phyloP scores from a whole-genome alignment of 2,797 vertebrate genomes.

The Heteromormyrus szaboi region DNA sequence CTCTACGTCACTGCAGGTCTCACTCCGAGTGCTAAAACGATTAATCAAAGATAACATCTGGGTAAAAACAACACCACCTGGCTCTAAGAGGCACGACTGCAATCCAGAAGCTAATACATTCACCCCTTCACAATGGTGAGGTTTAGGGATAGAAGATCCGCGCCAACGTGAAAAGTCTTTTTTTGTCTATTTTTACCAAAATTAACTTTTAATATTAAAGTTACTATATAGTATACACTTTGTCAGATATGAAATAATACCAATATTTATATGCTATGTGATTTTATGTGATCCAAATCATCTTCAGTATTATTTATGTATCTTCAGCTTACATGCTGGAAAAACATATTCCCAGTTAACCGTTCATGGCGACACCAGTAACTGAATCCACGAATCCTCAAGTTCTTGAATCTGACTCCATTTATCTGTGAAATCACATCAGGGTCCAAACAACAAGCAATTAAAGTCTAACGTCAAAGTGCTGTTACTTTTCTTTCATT shows the following conservation, averaged over 20 bases:
- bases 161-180: background rate
- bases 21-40: background rate
- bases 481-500: background rate
- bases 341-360: background rate
- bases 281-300: background rate
- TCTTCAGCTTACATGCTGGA: background rate
- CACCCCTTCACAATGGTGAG: background rate
- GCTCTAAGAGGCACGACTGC: background rate
- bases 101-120: background rate
- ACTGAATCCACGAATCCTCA: background rate
- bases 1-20: background rate
- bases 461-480: background rate
- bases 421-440: background rate
- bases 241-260: background rate
- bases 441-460: background rate
- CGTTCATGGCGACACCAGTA: background rate
- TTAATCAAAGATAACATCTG: background rate
- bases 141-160: background rate
- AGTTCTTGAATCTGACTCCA: background rate
- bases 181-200: background rate
- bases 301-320: background rate
- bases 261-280: background rate
- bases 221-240: background rate
- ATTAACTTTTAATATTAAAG: background rate
- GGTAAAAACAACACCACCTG: background rate